Percentiles rank a stretch among this genome's conserved stretches.
Conservation (phyloP, 2,888 invertebrate species). For the Isotomurus palustris region DNA sequence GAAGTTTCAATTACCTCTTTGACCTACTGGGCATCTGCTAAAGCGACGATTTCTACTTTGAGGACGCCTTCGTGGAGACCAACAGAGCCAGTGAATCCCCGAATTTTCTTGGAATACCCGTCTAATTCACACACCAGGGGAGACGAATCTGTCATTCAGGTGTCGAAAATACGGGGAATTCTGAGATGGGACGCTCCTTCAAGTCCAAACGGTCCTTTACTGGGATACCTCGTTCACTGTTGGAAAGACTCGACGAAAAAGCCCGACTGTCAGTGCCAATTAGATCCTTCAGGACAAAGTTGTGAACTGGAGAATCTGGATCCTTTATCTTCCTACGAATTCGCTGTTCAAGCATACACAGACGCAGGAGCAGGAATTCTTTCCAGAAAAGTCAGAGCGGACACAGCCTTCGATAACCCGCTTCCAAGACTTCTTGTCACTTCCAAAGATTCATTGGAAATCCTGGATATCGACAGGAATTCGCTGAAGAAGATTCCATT, state of each 20-base stretch:
- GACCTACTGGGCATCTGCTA: constrained; percentile 77
- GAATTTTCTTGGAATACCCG: constrained; percentile 58
- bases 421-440: constrained; percentile 73
- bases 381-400: constrained; percentile 61
- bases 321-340: constrained; percentile 40
- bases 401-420: constrained; percentile 63
- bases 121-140: constrained; percentile 34
- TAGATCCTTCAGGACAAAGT: constrained; percentile 19
- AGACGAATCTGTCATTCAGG: constrained; percentile 40
- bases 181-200: constrained; percentile 77
- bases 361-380: constrained; percentile 69
- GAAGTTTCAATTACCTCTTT: constrained; percentile 72
- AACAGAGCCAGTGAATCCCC: constrained; percentile 64
- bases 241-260: constrained; percentile 55
- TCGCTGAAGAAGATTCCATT: constrained; percentile 14
- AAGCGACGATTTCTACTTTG: constrained; percentile 57
- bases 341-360: constrained; percentile 74
- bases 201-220: constrained; percentile 67
- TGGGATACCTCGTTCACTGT: constrained; percentile 67
- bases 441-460: constrained; percentile 65
- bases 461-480: constrained; percentile 70
- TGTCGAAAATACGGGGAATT: constrained; percentile 31
- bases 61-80: constrained; percentile 78
- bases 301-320: constrained; percentile 31
- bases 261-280: constrained; percentile 29